These are phyloP conservation scores for Adelognathus sp. DNA, from an alignment of 2,888 invertebrate genomes.

Conservation along the genomic window DNA sequence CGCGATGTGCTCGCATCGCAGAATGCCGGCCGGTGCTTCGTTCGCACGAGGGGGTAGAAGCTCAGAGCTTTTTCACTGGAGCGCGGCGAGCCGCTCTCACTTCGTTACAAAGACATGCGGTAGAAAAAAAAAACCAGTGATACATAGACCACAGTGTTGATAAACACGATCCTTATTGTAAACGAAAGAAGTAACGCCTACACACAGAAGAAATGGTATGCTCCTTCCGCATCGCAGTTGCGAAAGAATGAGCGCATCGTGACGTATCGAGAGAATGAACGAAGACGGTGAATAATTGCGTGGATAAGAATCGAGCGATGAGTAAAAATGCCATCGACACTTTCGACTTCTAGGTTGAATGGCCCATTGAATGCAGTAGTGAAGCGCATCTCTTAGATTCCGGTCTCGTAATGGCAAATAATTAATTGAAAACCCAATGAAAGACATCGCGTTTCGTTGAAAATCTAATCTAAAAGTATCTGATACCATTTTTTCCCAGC, in stretches of 20 bases:
- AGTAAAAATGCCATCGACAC: slow-evolving; percentile 1
- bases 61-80: slow-evolving; percentile 24
- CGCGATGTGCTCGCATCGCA: not conserved
- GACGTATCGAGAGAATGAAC: not conserved
- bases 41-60: not conserved
- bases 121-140: slow-evolving; percentile 30
- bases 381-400: too few species aligned
- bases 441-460: not conserved
- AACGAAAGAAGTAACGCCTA: slow-evolving; percentile 10
- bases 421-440: too few species aligned
- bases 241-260: slow-evolving; percentile 23
- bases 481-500: too few species aligned
- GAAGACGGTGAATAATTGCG: slow-evolving; percentile 8
- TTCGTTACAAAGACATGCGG: slow-evolving; percentile 9
- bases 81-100: slow-evolving; percentile 25
- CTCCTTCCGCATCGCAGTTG: slow-evolving; percentile 7
- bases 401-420: not conserved
- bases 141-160: slow-evolving; percentile 6
- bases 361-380: too few species aligned
- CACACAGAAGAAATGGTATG: not conserved
- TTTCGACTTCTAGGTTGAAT: not conserved
- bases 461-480: too few species aligned
- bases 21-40: not conserved
- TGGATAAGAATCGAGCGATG: not conserved
- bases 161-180: slow-evolving; percentile 35